Conservation (phyloP, 2,797 vertebrate genomes). For the Pangasius djambal region DNA sequence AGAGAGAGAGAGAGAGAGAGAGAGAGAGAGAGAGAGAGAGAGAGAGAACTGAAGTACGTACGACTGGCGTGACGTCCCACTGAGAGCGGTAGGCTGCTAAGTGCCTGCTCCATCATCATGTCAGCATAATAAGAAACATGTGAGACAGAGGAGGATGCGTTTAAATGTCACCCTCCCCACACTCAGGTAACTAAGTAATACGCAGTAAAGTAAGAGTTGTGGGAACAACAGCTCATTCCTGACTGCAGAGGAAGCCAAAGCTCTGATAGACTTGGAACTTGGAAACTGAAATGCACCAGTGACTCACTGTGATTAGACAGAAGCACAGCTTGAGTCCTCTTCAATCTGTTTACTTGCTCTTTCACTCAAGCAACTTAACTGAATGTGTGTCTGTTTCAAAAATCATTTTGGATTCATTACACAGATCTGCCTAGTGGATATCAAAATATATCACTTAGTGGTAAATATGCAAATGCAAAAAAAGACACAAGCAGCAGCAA, state of each 20-base stretch:
- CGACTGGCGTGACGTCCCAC: constrained; percentile 61
- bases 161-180: constrained; percentile 40
- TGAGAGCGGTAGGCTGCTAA: constrained; percentile 42
- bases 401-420: constrained; percentile 1
- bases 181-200: constrained; percentile 29
- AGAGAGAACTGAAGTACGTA: constrained; percentile 44
- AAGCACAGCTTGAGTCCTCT: constrained; percentile 38
- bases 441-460: background rate
- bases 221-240: constrained; percentile 4
- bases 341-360: constrained; percentile 45
- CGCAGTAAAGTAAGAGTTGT: constrained; percentile 6
- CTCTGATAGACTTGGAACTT: constrained; percentile 23
- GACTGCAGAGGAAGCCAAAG: constrained; percentile 26
- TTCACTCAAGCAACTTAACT: constrained; percentile 34
- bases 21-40: constrained; percentile 29
- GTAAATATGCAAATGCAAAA: constrained; percentile 26
- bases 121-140: constrained; percentile 39
- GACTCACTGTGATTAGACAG: constrained; percentile 43
- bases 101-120: constrained; percentile 41
- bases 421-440: constrained; percentile 17
- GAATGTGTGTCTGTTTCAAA: constrained; percentile 22
- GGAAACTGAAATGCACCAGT: constrained; percentile 39
- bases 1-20: constrained; percentile 30
- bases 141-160: constrained; percentile 27
- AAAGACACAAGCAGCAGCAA: background rate